A percentile compares a stretch with the other conserved stretches of the same genome.
These are phyloP conservation scores for Fregetta grallaria DNA, from an alignment of 2,113 vertebrate species.

Conservation along the genomic window DNA sequence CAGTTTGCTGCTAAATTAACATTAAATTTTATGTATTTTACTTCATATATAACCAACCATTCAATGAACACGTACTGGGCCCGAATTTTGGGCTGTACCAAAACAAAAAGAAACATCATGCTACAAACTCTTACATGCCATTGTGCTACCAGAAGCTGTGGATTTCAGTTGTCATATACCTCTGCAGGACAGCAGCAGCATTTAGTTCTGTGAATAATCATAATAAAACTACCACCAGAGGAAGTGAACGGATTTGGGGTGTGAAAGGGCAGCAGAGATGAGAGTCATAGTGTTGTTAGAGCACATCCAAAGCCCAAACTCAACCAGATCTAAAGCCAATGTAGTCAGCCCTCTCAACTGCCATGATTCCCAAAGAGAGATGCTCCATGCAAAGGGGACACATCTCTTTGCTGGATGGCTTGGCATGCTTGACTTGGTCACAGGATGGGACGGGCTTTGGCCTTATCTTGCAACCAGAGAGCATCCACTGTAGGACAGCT, in stretches of 20 bases:
- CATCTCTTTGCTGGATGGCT: accelerated
- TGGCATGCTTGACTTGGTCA: not conserved
- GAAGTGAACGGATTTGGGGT: not conserved
- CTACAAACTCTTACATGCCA: not conserved
- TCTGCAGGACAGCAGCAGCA: not conserved
- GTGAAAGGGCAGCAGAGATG: not conserved
- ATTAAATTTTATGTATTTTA: not conserved
- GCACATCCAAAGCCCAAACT: not conserved
- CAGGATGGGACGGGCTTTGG: not conserved
- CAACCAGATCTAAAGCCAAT: not conserved
- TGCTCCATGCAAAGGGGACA: not conserved
- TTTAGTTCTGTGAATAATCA: not conserved
- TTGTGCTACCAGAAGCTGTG: not conserved
- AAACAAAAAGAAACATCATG: not conserved
- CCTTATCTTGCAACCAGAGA: not conserved
- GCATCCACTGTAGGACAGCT: not conserved
- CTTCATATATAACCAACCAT: not conserved
- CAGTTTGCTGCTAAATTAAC: not conserved
- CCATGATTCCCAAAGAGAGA: not conserved
- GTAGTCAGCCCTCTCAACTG: not conserved
- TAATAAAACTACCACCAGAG: not conserved
- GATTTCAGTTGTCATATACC: not conserved
- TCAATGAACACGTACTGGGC: not conserved
- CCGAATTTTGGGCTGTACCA: not conserved
- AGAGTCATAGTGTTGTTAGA: not conserved